Conservation (phyloP, 2,113 vertebrate species). For the Cyanoliseus patagonus region DNA sequence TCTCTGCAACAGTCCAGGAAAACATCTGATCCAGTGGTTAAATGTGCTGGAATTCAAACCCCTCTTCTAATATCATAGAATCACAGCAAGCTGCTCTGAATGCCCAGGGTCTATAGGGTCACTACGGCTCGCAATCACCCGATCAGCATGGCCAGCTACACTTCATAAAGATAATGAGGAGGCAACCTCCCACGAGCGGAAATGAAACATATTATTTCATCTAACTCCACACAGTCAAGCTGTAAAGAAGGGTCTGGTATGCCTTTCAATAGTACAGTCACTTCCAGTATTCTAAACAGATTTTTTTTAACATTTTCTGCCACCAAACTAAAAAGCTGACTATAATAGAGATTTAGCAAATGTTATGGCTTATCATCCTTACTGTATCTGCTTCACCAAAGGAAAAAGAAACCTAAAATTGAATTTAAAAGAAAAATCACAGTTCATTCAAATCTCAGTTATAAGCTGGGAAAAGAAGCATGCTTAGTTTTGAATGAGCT, state of each 20-base stretch:
- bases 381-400: neutral
- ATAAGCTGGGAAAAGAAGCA: neutral
- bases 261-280: neutral
- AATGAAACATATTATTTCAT: neutral
- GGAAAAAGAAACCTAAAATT: neutral
- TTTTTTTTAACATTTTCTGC: neutral
- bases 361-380: neutral
- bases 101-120: neutral
- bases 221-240: neutral
- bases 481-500: neutral
- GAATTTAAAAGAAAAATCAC: neutral
- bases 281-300: neutral
- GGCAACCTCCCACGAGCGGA: neutral
- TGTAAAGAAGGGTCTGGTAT: neutral
- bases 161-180: neutral
- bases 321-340: neutral
- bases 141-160: neutral
- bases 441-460: neutral
- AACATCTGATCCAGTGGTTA: neutral
- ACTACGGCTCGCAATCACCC: neutral
- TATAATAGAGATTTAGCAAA: neutral
- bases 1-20: neutral
- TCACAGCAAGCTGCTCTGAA: neutral
- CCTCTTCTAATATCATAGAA: neutral
- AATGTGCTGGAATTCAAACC: neutral